These are phyloP conservation scores for Rattus norvegicus DNA, from an alignment of 2,113 vertebrate genomes.

Conservation along the genomic window GRCr8 NC_086028.1:21929001-21929500, in stretches of 20 bases:
- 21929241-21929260: conserved; percentile 61
- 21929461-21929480: not conserved
- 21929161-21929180: not conserved
- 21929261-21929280: conserved; percentile 69
- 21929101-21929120: conserved; percentile 14
- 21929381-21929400: not conserved
- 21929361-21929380: conserved; percentile 39
- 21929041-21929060: conserved; percentile 47
- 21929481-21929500: not conserved
- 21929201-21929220: conserved; percentile 32
- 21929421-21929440: not conserved
- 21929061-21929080: conserved; percentile 38
- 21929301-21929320: conserved; percentile 22
- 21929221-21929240: conserved; percentile 49
- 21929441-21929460: not conserved
- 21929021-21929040: not conserved
- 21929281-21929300: conserved; percentile 52
- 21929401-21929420: not conserved
- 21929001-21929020: conserved; percentile 27
- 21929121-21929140: conserved; percentile 53
- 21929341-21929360: conserved; percentile 15
- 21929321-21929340: not conserved
- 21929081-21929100: conserved; percentile 52
- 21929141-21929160: not conserved
- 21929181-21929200: not conserved